Evolutionary conservation across 2,113 vertebrate genomes (phyloP), one percentile per base, ranked within the genome.

Genomic region (Amphiprion percula): DNA sequence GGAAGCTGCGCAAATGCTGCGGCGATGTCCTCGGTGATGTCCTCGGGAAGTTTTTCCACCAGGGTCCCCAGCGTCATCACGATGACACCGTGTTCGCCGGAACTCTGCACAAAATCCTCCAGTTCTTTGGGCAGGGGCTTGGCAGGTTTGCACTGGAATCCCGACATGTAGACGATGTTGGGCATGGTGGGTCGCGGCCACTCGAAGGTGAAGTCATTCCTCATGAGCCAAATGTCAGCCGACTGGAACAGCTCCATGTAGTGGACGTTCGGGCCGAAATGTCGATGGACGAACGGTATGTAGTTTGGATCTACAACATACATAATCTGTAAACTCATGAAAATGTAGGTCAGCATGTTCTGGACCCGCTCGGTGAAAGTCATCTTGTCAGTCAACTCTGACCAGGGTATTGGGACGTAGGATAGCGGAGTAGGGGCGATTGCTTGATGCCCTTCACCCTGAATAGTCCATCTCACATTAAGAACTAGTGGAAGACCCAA

Each of bases 181-280:
- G 92, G 90, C 90, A 92, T 92, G 3, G 89, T 92, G n/a, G 90
- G 91, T 19, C 90, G 68, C 0, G 91, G 91, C 6, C 87, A 93
- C 68, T 93, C 92, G 15, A 93, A 92, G 3, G 79, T 87, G 44
- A 93, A 93, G 59, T 92, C 89, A 0, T 85, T 93, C 52, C 90
- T 90, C 92, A 93, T 93, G 19, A 93, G 64, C 90, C 88, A 93
- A 69, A 93, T 90, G 60, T 92, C 90, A 0, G 92, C 90, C 0
- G 87, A 50, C 61, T 91, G 89, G 63, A 93, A 87, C 59, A 93
- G 74, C 78, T 91, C 88, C 87, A 92, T 92, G 77, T 93, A 93
- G 69, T 92, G 61, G 0, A 91, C 62, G 0, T 87, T 74, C 1
- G 62, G 67, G 24, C 90, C 88, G 6, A 91, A 93, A 54, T 92